A percentile compares a stretch with the other conserved stretches of the same genome.
phyloP scores from a whole-genome alignment of 2,113 vertebrate species.

The Blennius ocellaris region DNA sequence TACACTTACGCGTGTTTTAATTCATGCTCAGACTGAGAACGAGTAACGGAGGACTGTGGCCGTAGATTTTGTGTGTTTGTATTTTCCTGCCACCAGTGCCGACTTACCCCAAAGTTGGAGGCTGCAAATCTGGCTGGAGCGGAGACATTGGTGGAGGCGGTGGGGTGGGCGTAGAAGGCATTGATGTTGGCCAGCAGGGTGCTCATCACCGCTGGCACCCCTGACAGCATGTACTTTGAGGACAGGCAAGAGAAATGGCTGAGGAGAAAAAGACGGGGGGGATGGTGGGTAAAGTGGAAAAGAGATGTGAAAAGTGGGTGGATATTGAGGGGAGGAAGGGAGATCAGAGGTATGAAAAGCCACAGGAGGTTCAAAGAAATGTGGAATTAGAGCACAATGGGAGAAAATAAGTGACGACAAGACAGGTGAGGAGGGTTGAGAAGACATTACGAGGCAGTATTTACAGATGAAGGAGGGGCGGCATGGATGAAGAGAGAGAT shows the following conservation, averaged over 20 bases:
- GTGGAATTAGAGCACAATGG: neutral
- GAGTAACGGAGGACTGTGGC: no score
- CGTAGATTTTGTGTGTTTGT: no score
- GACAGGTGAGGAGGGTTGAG: conserved; percentile 4
- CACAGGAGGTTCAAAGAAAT: neutral
- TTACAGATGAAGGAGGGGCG: neutral
- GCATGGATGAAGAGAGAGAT: neutral
- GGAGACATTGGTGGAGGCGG: conserved; percentile 93
- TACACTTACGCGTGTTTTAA: no score
- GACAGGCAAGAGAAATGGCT: conserved; percentile 98
- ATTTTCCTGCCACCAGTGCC: neutral
- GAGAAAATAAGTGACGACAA: neutral
- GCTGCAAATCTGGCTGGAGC: conserved; percentile 94
- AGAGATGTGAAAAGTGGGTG: neutral
- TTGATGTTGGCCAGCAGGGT: conserved; percentile 98
- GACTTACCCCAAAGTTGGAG: conserved; percentile 96
- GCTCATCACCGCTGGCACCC: conserved; percentile 97
- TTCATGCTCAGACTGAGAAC: no score
- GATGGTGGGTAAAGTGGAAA: no score
- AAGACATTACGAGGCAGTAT: neutral
- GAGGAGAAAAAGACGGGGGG: conserved; percentile 28
- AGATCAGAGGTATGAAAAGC: neutral
- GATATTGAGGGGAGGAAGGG: neutral
- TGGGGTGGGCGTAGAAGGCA: conserved; percentile 97
- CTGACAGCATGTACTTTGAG: conserved; percentile 97